These are phyloP conservation scores for Leucophenga varia DNA, from an alignment of 1,140 invertebrate species.

Conservation along the genomic window DNA sequence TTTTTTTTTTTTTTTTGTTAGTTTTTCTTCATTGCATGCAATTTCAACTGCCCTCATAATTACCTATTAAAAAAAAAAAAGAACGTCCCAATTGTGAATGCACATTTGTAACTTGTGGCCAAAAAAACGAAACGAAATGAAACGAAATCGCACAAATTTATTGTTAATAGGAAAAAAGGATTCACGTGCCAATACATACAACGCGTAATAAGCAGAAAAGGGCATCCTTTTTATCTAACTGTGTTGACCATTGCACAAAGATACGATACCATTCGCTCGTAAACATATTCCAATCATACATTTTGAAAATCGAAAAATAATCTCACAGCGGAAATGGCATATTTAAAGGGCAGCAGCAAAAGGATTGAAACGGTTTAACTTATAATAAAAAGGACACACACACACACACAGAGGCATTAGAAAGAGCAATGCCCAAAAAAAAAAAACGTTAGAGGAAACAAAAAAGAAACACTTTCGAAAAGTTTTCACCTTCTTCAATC, in stretches of 20 bases:
- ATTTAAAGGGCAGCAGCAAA: constrained; percentile 49
- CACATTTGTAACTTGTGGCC: constrained; percentile 19
- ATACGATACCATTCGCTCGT: constrained; percentile 40
- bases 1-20: too few species aligned
- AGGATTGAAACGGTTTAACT: constrained; percentile 48
- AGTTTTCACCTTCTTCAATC: background rate
- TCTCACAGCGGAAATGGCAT: constrained; percentile 48
- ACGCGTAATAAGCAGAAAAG: constrained; percentile 8
- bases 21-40: constrained; percentile 1
- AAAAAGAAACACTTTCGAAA: background rate
- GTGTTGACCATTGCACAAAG: constrained; percentile 17
- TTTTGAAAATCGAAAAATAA: constrained; percentile 50
- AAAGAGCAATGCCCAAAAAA: background rate
- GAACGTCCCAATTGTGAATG: constrained; percentile 6
- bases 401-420: background rate
- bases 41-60: background rate
- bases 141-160: constrained; percentile 48
- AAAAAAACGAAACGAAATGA: too few species aligned
- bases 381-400: constrained; percentile 22
- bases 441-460: background rate
- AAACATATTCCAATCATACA: constrained; percentile 44
- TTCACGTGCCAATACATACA: constrained; percentile 11
- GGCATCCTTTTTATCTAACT: constrained; percentile 27
- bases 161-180: constrained; percentile 52
- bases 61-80: constrained; percentile 9